These are phyloP conservation scores for Drosophila pseudotalamancana DNA, from an alignment of 2,888 invertebrate genomes.

Conservation along the genomic window DNA sequence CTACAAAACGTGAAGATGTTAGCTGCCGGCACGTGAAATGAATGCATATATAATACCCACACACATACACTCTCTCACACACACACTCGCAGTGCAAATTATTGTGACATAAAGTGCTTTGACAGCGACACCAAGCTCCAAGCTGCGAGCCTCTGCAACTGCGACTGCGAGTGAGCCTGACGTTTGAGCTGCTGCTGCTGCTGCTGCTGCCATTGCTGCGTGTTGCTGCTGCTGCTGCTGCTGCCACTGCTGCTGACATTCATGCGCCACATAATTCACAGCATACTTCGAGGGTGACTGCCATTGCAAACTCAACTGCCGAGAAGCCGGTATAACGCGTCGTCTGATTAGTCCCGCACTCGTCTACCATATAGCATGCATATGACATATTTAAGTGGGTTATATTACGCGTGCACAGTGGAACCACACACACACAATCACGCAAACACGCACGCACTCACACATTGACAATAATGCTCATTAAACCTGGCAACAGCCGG, in stretches of 20 bases:
- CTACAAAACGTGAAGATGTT: conserved; percentile 65
- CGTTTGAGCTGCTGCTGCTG: conserved; percentile 56
- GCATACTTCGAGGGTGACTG: conserved; percentile 62
- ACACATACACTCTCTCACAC: conserved; percentile 23
- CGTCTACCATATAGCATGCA: conserved; percentile 40
- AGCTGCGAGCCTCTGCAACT: conserved; percentile 31
- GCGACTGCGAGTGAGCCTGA: conserved; percentile 47
- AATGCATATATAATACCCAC: conserved; percentile 64
- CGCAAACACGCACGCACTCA: conserved; percentile 3
- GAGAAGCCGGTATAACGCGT: conserved; percentile 48
- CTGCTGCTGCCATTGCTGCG: conserved; percentile 12
- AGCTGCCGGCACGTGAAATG: conserved; percentile 75
- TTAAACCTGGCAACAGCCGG: conserved; percentile 38
- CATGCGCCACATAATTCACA: conserved; percentile 78
- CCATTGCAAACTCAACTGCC: conserved; percentile 76
- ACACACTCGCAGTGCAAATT: conserved; percentile 74
- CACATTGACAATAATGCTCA: conserved; percentile 28
- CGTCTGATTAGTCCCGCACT: conserved; percentile 65
- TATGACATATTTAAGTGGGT: conserved; percentile 78
- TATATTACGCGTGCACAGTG: conserved; percentile 39
- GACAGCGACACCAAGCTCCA: conserved; percentile 73
- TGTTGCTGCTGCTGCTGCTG: conserved; percentile 34
- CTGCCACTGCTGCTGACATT: conserved; percentile 71
- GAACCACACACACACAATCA: conserved; percentile 9
- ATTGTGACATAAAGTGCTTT: conserved; percentile 82